Conservation (phyloP, 2,888 invertebrate genomes). For the Patella caerulea region DNA sequence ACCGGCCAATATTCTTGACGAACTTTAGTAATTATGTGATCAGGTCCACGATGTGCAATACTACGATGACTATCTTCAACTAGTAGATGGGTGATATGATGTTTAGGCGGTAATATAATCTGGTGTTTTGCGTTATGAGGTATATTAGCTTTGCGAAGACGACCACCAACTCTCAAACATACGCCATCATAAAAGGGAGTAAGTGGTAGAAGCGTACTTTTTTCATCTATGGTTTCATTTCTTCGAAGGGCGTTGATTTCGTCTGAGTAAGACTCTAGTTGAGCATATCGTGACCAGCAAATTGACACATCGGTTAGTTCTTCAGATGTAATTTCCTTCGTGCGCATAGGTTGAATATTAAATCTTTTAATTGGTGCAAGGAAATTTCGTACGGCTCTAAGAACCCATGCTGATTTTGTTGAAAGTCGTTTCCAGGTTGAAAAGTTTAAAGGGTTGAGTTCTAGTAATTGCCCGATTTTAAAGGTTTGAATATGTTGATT, state of each 20-base stretch:
- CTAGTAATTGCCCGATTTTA: too few relatives aligned
- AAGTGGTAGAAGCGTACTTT: too few relatives aligned
- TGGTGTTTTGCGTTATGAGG: conserved; percentile 33
- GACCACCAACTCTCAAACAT: conserved; percentile 34
- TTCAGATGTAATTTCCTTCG: too few relatives aligned
- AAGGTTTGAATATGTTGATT: too few relatives aligned
- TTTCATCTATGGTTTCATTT: too few relatives aligned
- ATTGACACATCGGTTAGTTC: too few relatives aligned
- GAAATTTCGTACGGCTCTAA: conserved; percentile 11
- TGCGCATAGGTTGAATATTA: background rate
- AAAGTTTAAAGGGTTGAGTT: background rate
- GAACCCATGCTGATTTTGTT: background rate
- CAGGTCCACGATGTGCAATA: conserved; percentile 11
- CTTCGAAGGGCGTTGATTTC: too few relatives aligned
- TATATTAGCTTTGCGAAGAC: conserved; percentile 29
- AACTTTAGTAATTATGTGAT: conserved; percentile 15
- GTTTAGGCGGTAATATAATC: conserved; percentile 33
- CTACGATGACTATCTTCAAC: conserved; percentile 8
- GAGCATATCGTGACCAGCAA: too few relatives aligned
- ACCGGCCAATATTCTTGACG: conserved; percentile 13
- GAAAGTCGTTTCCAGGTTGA: conserved; percentile 3
- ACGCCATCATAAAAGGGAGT: conserved; percentile 19
- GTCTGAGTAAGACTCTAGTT: too few relatives aligned
- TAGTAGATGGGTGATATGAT: conserved; percentile 4
- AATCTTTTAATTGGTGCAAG: background rate